Conservation (phyloP, 2,797 vertebrate genomes). For the Pseudocheirus occidentalis region DNA sequence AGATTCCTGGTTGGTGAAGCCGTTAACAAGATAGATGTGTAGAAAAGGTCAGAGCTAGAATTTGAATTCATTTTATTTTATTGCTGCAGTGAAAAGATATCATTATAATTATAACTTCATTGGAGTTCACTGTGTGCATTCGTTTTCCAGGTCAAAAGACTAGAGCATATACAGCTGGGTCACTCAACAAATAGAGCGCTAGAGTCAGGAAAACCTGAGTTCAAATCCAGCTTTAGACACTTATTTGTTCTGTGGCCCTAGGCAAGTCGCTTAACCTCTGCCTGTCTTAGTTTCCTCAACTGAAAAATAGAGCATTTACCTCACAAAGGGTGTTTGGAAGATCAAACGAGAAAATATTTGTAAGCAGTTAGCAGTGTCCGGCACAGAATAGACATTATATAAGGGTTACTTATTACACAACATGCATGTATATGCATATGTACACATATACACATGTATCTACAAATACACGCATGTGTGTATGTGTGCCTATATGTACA, state of each 20-base stretch:
- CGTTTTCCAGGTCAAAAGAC: conserved; percentile 53
- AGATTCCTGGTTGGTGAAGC: conserved; percentile 74
- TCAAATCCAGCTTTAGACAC: neutral
- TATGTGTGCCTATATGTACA: too few relatives aligned
- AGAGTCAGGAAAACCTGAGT: neutral
- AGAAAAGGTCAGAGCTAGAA: conserved; percentile 81
- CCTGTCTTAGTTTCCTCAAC: conserved; percentile 12
- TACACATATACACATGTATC: too few relatives aligned
- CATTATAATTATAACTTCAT: conserved; percentile 63
- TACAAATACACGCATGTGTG: fast-evolving
- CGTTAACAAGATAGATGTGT: conserved; percentile 81
- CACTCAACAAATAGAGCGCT: conserved; percentile 27
- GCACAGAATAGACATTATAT: neutral
- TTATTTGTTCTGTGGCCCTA: neutral
- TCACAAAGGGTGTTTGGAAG: conserved; percentile 4
- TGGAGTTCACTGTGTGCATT: conserved; percentile 37
- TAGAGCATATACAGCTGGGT: conserved; percentile 40
- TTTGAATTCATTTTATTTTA: conserved; percentile 77
- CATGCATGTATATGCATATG: neutral
- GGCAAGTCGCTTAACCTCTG: conserved; percentile 21
- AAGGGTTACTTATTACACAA: neutral
- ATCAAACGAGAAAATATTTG: neutral
- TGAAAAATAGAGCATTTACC: neutral
- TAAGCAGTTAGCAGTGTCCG: neutral
- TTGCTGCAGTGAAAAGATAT: conserved; percentile 71